Percentiles rank a stretch among this genome's conserved stretches.
Conservation (phyloP, 1,140 invertebrate species). For the Penaeus vannamei region DNA sequence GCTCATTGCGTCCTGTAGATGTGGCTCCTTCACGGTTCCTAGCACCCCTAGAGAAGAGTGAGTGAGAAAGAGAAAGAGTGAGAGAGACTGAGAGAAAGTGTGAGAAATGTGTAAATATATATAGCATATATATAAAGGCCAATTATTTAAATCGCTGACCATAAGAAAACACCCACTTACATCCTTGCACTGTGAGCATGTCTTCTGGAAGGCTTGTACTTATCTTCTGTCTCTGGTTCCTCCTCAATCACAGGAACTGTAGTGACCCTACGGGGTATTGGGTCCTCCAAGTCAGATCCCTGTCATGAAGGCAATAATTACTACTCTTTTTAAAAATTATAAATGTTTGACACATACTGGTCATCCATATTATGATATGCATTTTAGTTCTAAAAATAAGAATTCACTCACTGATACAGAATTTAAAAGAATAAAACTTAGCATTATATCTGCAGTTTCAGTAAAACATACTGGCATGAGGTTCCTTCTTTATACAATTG, state of each 20-base stretch:
- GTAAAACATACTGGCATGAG: no score
- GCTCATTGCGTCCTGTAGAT: conserved; percentile 13
- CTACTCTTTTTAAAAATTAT: not conserved
- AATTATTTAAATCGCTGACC: no score
- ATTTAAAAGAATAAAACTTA: no score
- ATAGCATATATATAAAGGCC: no score
- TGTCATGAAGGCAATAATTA: not conserved
- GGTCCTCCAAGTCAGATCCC: not conserved
- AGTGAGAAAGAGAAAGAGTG: not conserved
- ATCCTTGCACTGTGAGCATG: not conserved
- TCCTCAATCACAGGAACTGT: conserved; percentile 8
- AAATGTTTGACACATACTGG: no score
- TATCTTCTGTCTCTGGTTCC: not conserved
- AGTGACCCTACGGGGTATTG: not conserved
- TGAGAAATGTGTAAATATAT: not conserved
- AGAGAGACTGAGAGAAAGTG: not conserved
- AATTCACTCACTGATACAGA: no score
- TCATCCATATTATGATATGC: no score
- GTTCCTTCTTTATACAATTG: no score
- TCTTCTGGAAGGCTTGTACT: not conserved
- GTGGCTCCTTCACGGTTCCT: conserved; percentile 19
- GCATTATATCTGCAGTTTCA: no score
- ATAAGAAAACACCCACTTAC: not conserved
- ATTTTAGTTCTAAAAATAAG: no score
- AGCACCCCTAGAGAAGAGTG: conserved; percentile 4